Conservation (phyloP, 2,797 vertebrate genomes). For the Morelia viridis region DNA sequence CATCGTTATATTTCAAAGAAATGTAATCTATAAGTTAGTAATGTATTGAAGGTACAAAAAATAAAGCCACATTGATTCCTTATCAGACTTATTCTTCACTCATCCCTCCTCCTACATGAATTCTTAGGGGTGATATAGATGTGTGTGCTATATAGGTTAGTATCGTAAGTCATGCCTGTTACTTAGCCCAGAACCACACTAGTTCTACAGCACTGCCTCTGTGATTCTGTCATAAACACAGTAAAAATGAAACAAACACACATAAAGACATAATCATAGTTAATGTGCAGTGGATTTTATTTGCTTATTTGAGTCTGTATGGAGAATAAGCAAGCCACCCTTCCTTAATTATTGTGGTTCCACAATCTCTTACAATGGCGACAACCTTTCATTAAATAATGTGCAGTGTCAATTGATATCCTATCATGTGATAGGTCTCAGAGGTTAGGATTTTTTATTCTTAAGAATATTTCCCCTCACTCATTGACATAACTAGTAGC, state of each 20-base stretch:
- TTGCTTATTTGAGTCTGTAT: background rate
- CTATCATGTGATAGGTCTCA: background rate
- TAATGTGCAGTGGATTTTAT: background rate
- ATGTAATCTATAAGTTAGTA: background rate
- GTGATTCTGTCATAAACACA: background rate
- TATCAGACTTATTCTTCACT: background rate
- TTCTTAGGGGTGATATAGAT: background rate
- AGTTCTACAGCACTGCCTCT: background rate
- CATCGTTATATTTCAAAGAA: background rate
- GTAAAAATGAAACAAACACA: background rate
- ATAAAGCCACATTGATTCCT: background rate
- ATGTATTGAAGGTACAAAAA: background rate
- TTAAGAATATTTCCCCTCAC: constrained; percentile 31
- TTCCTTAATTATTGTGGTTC: background rate
- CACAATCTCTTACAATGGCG: background rate
- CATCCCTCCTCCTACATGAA: background rate
- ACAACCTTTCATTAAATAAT: background rate
- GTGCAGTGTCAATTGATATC: background rate
- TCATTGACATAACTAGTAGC: constrained; percentile 10
- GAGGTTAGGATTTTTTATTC: background rate
- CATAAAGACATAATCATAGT: background rate
- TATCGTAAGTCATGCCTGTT: background rate
- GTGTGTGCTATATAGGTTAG: background rate
- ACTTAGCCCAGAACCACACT: background rate
- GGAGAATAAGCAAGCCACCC: background rate